Conservation (phyloP, 1,140 invertebrate species). For the Drosophila kurseongensis region DNA sequence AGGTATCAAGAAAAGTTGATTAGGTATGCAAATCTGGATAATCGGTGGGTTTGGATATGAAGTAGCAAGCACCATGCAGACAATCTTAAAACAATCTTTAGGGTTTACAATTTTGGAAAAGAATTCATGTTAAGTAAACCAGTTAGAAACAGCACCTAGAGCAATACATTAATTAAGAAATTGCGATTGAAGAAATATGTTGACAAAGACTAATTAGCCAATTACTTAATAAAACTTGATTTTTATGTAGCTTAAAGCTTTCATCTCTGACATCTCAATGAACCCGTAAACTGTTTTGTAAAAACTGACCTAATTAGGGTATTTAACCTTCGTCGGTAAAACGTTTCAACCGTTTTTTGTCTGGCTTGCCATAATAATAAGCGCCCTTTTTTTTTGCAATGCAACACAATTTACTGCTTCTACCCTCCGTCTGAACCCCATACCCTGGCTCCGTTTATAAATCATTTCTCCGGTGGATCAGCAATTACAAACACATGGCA, state of each 20-base stretch:
- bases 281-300: slow-evolving; percentile 7
- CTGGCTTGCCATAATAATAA: slow-evolving; percentile 18
- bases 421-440: slow-evolving; percentile 8
- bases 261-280: slow-evolving; percentile 9
- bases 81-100: too few relatives aligned
- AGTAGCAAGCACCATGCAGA: neutral
- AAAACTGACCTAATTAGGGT: slow-evolving; percentile 24
- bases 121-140: too few relatives aligned
- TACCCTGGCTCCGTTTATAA: slow-evolving; percentile 23
- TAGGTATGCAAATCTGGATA: neutral
- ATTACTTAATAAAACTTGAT: neutral
- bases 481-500: slow-evolving; percentile 58
- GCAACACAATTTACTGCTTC: slow-evolving; percentile 22
- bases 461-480: slow-evolving; percentile 47
- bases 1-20: slow-evolving; percentile 7
- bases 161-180: neutral
- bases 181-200: neutral
- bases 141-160: neutral
- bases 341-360: slow-evolving; percentile 12
- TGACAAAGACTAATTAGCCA: slow-evolving; percentile 1
- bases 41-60: neutral
- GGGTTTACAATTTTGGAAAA: too few relatives aligned
- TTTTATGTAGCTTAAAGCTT: neutral
- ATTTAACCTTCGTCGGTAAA: slow-evolving; percentile 25
- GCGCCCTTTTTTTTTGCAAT: slow-evolving; percentile 27